phyloP scores from a whole-genome alignment of 2,888 invertebrate genomes.

The Melinopterus prodromus region DNA sequence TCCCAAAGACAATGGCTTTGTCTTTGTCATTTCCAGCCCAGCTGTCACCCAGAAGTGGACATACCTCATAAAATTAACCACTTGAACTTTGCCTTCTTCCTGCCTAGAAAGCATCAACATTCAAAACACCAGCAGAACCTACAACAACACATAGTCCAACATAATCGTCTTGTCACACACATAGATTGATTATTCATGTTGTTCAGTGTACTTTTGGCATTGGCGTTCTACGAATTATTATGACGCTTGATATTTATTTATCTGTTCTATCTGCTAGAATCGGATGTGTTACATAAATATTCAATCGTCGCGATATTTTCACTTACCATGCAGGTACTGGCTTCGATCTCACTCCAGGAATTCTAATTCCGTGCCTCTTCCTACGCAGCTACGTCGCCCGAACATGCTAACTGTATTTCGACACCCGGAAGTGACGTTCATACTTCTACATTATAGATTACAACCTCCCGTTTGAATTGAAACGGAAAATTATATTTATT shows the following conservation, averaged over 20 bases:
- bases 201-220: constrained; percentile 8
- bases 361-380: background rate
- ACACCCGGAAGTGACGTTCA: background rate
- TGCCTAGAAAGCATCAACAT: too few relatives aligned
- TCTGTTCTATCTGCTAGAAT: background rate
- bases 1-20: too few relatives aligned
- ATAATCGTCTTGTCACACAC: background rate
- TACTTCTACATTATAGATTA: background rate
- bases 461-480: background rate
- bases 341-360: background rate
- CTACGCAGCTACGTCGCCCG: background rate
- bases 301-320: background rate
- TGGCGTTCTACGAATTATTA: background rate
- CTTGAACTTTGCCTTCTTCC: too few relatives aligned
- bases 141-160: too few relatives aligned
- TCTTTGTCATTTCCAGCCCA: too few relatives aligned
- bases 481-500: background rate
- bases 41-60: too few relatives aligned
- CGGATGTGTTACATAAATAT: background rate
- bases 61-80: too few relatives aligned
- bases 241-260: background rate
- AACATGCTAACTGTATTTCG: background rate
- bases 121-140: too few relatives aligned
- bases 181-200: background rate
- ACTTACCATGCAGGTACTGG: background rate